Evolutionary conservation across 1,140 invertebrate species (phyloP), one percentile per base, ranked within the genome.

Genomic region (Limonius californicus): DNA sequence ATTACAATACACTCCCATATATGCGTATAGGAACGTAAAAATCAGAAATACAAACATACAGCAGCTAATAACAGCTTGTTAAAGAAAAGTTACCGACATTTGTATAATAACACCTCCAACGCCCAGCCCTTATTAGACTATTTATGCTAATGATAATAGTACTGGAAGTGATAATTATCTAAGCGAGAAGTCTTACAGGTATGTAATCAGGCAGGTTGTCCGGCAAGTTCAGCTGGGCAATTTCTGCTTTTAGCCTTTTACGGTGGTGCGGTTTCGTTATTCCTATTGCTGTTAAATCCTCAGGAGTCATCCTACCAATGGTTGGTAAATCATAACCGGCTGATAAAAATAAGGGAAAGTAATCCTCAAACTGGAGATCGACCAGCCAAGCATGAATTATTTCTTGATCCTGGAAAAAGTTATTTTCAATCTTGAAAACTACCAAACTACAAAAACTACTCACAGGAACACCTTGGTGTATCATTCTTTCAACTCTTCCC

Each of bases 311-410:
- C 62, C 95, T 83, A 19, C 94, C 93, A 70, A 99, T 96, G 0
- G 97, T 99, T 16, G 94, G 89, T 81, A 99, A 87, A 81, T 99
- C 97, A 77, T 99, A 99, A 30, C 97, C 97, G 39, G 97, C 94
- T 16, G 91, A 86, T 50, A 95, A 85, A 78, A 99, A 99, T 18
- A 97, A 84, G 30, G 90, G 85, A 66, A 94, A 92, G 79, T 99
- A 99, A 75, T 98, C 94, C 76, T 97, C 95, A 80, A 97, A 95
- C 72, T 95, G 92, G 35, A 99, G 83, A 73, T 97, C 94, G 35
- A 90, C 86, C 68, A 99, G 80, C 95, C 97, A 99, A 59, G 91
- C 88, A 69, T 93, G 89, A 63, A 99, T 87, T 62, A 98, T 91
- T 72, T 99, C 95, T 68, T 88, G 85, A 76, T 97, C 93, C 89